Conservation (phyloP, 2,888 invertebrate genomes). For the Cheilosia vernalis region DNA sequence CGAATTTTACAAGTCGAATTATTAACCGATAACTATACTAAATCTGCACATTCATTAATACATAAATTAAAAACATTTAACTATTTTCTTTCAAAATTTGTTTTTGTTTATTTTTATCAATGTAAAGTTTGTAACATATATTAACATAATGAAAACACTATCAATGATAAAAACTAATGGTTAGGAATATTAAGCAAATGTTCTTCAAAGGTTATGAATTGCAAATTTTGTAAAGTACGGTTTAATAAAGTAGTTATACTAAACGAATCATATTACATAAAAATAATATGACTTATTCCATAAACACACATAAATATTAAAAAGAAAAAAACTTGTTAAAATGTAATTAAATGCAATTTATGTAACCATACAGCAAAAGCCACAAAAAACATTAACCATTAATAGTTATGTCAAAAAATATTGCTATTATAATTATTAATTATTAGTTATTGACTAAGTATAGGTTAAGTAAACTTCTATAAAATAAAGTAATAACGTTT, state of each 20-base stretch:
- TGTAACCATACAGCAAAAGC: constrained; percentile 72
- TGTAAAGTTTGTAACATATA: constrained; percentile 63
- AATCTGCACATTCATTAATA: constrained; percentile 61
- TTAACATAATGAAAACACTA: constrained; percentile 31
- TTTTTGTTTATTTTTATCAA: constrained; percentile 32
- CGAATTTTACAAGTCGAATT: constrained; percentile 71
- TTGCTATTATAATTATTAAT: constrained; percentile 75
- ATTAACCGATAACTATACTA: constrained; percentile 59
- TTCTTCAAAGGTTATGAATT: constrained; percentile 63
- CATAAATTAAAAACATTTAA: constrained; percentile 10
- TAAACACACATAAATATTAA: constrained; percentile 32
- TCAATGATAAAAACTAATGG: constrained; percentile 40
- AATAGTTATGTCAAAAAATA: constrained; percentile 63
- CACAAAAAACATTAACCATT: constrained; percentile 65
- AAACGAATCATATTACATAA: constrained; percentile 47
- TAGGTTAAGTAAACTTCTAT: constrained; percentile 60
- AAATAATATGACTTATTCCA: constrained; percentile 58
- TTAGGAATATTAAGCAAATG: constrained; percentile 58
- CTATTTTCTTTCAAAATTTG: constrained; percentile 16
- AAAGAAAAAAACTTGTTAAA: constrained; percentile 70
- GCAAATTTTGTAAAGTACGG: constrained; percentile 59
- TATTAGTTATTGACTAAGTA: constrained; percentile 69
- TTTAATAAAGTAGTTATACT: constrained; percentile 51
- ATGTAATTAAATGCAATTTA: constrained; percentile 71
- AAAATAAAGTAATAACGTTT: constrained; percentile 64